Evolutionary conservation across 1,140 invertebrate species (phyloP).

Genomic region (Hormaphis cornu): DNA sequence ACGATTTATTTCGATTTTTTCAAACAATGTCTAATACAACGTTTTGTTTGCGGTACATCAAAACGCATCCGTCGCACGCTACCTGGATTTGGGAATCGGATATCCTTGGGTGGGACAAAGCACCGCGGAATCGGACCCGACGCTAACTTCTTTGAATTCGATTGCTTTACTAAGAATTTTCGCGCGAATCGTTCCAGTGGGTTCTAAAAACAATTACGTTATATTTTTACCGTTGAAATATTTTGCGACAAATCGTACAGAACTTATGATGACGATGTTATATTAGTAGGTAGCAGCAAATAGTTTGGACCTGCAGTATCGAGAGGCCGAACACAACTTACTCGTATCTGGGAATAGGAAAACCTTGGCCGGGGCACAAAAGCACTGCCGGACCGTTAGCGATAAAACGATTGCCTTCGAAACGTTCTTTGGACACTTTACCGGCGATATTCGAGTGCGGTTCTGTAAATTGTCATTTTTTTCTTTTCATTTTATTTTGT

Average conservation of each 20-base stretch:
- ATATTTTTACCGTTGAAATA: neutral
- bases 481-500: neutral
- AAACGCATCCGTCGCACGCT: too few species aligned
- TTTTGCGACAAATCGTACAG: neutral
- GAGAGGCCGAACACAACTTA: constrained; percentile 43
- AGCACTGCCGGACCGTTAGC: constrained; percentile 45
- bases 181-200: constrained; percentile 45
- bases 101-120: neutral
- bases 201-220: constrained; percentile 45
- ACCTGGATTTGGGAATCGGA: neutral
- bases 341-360: constrained; percentile 59
- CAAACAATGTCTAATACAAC: too few species aligned
- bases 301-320: neutral
- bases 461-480: constrained; percentile 44
- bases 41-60: too few species aligned
- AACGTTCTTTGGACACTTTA: constrained; percentile 50
- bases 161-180: constrained; percentile 44
- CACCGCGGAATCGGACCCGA: constrained; percentile 30
- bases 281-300: too few species aligned
- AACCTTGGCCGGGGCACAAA: constrained; percentile 52
- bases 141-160: constrained; percentile 42
- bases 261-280: too few species aligned
- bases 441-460: constrained; percentile 58
- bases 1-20: too few species aligned
- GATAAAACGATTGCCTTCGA: constrained; percentile 46